phyloP scores from a whole-genome alignment of 2,113 vertebrate species.

The Dolichotis patagonum region DNA sequence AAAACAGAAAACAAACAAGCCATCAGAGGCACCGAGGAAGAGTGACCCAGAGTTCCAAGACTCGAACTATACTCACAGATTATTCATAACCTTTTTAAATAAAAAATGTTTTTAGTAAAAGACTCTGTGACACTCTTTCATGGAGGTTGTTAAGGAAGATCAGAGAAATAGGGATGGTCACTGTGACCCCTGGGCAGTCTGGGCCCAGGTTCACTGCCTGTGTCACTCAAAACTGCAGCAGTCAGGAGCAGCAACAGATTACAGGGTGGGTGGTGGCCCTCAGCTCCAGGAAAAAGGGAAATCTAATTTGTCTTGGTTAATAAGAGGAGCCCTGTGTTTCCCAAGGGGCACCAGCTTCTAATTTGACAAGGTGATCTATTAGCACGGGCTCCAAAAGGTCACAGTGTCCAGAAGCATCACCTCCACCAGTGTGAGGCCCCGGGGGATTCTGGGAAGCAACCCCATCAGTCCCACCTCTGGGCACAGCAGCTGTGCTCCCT shows the following conservation, averaged over 20 bases:
- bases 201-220: background rate
- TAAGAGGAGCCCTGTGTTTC: background rate
- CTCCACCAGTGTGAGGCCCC: background rate
- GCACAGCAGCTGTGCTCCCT: background rate
- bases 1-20: background rate
- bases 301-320: constrained; percentile 54
- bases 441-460: background rate
- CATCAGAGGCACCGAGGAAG: background rate
- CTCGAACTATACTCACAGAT: background rate
- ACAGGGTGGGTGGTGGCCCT: background rate
- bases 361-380: constrained; percentile 60
- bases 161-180: background rate
- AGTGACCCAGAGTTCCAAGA: background rate
- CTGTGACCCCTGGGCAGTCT: too few relatives aligned
- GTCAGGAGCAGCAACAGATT: background rate
- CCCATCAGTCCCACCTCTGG: background rate
- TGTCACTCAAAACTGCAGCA: background rate
- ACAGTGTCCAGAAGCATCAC: background rate
- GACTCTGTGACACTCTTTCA: background rate
- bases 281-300: background rate
- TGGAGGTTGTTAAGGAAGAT: background rate
- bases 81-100: background rate
- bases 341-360: background rate
- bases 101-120: background rate
- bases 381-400: constrained; percentile 24